These are phyloP conservation scores for Epinephelus fuscoguttatus DNA, from an alignment of 2,113 vertebrate species.

Conservation along the genomic window DNA sequence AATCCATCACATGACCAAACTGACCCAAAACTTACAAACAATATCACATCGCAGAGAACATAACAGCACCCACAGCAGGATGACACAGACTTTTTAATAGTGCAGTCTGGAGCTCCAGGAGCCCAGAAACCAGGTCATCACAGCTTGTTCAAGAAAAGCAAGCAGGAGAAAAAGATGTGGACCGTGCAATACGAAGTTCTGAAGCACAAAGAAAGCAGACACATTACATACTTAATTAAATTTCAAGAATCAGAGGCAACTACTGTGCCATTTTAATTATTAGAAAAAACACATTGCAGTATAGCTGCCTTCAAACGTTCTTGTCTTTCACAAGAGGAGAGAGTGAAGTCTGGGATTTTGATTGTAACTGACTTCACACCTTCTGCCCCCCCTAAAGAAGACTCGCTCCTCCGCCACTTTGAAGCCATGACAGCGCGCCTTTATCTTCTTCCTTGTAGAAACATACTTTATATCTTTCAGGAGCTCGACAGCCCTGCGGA, in stretches of 20 bases:
- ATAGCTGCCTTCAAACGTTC: too few relatives aligned
- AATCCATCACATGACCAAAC: slow-evolving; percentile 1
- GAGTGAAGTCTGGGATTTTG: slow-evolving; percentile 12
- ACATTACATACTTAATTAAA: slow-evolving; percentile 19
- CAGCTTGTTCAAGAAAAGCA: slow-evolving; percentile 28
- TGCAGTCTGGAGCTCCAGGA: slow-evolving; percentile 16
- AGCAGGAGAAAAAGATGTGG: not conserved
- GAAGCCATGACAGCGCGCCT: slow-evolving; percentile 35
- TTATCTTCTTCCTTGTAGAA: slow-evolving; percentile 46
- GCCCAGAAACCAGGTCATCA: slow-evolving; percentile 32
- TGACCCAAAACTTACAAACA: not conserved
- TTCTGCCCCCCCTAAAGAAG: not conserved
- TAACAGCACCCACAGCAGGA: not conserved
- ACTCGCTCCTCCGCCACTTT: slow-evolving; percentile 13
- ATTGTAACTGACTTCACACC: slow-evolving; percentile 36
- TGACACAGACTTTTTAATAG: slow-evolving; percentile 17
- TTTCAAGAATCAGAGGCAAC: not conserved
- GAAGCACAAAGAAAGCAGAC: not conserved
- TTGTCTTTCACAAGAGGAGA: not conserved
- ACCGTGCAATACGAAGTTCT: slow-evolving; percentile 13
- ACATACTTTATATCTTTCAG: slow-evolving; percentile 23
- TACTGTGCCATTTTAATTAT: not conserved
- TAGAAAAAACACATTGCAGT: not conserved
- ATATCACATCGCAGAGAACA: slow-evolving; percentile 7
- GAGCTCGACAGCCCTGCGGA: slow-evolving; percentile 18